Evolutionary conservation across 2,797 vertebrate species (phyloP), one percentile per base, ranked within the genome.

Genomic region (Chelon labrosus): DNA sequence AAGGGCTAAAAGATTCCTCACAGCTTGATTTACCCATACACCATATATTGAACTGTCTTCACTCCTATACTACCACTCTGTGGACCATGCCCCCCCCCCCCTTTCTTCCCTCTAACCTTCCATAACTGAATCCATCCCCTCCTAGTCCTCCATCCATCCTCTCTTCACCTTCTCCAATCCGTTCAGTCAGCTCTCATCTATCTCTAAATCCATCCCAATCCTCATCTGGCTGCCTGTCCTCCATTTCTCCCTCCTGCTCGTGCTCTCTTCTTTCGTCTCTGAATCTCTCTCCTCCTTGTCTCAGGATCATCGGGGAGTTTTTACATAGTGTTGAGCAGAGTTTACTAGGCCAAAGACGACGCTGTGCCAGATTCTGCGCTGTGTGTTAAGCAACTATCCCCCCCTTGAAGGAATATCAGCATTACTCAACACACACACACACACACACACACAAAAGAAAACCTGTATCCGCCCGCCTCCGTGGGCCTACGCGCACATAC

Each of bases 301-400:
- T 76, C 63, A 59, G 60, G 73, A 80, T 78, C 91, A 82, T 83
- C 16, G 63, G 92, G 88, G 87, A 91, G 80, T 88, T 88, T 86
- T 84, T 82, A 85, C 86, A 88, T 80, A 73, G 89, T 87, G 88
- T 77, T 89, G 87, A 90, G 88, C 73, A 88, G 89, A 92, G 91
- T 93, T 93, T 92, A 93, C 88, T 92, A 90, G 91, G 90, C 83
- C 90, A 93, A 77, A 92, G 89, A 89, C 67, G 82, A 83, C n/a
- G n/a, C 14, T 41, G 86, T 79, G 79, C 88, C 82, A 90, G 84
- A 90, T 91, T 89, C 80, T 46, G 80, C 79, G 70, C 71, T 73
- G 82, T 70, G 82, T 83, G 87, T 91, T 91, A 88, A 89, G 89
- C 88, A 89, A 85, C 81, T 73, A 75, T 65, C 76, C 76, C 69